Evolutionary conservation across 2,888 invertebrate species (phyloP).

Genomic region (Lasioglossum figueresi): DNA sequence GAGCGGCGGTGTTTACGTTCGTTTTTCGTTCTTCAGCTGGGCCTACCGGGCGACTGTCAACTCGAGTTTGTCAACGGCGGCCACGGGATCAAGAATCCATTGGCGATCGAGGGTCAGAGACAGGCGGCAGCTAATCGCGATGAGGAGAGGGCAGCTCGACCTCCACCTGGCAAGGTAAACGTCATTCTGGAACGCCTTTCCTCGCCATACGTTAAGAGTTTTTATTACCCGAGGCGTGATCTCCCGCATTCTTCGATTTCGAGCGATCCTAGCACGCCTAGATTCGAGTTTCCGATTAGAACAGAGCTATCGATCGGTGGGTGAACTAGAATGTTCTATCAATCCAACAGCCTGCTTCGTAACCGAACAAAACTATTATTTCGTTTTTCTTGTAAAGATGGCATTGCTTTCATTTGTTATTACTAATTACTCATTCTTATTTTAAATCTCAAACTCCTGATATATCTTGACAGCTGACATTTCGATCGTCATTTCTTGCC

Average conservation of each 20-base stretch:
- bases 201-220: slow-evolving; percentile 9
- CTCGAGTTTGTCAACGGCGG: slow-evolving; percentile 98
- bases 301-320: background rate
- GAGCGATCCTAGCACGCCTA: slow-evolving; percentile 13
- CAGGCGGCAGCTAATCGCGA: slow-evolving; percentile 85
- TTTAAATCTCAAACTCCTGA: too few relatives aligned
- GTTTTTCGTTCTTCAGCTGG: slow-evolving; percentile 87
- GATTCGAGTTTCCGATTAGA: slow-evolving; percentile 32
- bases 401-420: too few relatives aligned
- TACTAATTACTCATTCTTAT: too few relatives aligned
- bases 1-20: background rate
- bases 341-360: background rate
- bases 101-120: slow-evolving; percentile 87
- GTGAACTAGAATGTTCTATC: background rate
- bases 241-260: slow-evolving; percentile 12
- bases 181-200: slow-evolving; percentile 46
- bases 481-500: too few relatives aligned
- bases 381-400: too few relatives aligned
- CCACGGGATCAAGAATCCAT: slow-evolving; percentile 98
- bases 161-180: slow-evolving; percentile 80
- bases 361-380: too few relatives aligned
- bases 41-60: slow-evolving; percentile 93
- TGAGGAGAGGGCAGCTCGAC: slow-evolving; percentile 85
- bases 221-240: slow-evolving; percentile 16
- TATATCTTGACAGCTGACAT: too few relatives aligned